Evolutionary conservation across 2,888 invertebrate species (phyloP).

Genomic region (Rutpela maculata): DNA sequence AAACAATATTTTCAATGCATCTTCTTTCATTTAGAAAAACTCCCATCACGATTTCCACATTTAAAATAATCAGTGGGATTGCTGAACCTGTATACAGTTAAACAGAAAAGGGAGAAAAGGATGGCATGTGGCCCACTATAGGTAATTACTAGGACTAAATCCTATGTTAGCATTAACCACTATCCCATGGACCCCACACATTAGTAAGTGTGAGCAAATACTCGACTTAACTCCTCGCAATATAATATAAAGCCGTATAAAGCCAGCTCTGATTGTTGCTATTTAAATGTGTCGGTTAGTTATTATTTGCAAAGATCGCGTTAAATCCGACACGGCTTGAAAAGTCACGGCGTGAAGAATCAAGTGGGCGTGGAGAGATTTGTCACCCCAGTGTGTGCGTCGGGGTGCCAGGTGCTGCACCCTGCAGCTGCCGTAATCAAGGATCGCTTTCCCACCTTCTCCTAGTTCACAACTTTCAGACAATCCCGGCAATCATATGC

Average conservation of each 20-base stretch:
- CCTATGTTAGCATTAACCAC: constrained; percentile 11
- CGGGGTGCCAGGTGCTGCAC: constrained; percentile 57
- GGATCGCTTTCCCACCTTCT: constrained; percentile 41
- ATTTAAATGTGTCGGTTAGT: constrained; percentile 29
- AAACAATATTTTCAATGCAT: too few relatives aligned
- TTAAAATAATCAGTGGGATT: too few relatives aligned
- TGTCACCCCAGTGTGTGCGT: constrained; percentile 68
- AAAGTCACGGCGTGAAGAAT: constrained; percentile 74
- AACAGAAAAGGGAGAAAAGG: background rate
- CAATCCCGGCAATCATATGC: constrained; percentile 33
- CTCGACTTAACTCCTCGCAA: background rate
- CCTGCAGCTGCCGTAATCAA: constrained; percentile 48
- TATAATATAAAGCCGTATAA: background rate
- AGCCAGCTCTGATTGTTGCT: constrained; percentile 15
- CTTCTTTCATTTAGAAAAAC: too few relatives aligned
- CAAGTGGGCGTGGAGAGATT: constrained; percentile 74
- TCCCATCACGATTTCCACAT: too few relatives aligned
- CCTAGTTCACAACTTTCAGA: constrained; percentile 21
- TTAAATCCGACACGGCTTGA: constrained; percentile 73
- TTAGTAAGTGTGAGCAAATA: constrained; percentile 5
- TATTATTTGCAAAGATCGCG: constrained; percentile 45
- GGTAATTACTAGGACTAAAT: constrained; percentile 6
- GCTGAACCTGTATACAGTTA: too few relatives aligned
- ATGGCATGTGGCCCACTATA: background rate
- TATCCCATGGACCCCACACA: constrained; percentile 17